A percentile compares a stretch with the other conserved stretches of the same genome.
phyloP scores from a whole-genome alignment of 2,797 vertebrate species.

The Melopsittacus undulatus region DNA sequence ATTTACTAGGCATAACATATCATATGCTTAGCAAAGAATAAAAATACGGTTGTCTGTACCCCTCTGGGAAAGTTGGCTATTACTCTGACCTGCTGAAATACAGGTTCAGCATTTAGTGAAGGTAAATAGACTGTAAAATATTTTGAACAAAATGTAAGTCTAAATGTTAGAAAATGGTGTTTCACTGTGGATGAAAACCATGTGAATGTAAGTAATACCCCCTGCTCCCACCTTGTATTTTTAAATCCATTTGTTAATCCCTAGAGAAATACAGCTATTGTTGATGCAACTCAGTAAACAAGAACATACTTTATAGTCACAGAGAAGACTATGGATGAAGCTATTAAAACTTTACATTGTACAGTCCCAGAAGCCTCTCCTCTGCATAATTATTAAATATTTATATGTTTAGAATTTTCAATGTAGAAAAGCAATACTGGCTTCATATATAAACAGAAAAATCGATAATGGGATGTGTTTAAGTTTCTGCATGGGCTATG shows the following conservation, averaged over 20 bases:
- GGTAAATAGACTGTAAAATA: neutral
- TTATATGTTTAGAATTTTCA: slow-evolving; percentile 19
- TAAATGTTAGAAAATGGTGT: neutral
- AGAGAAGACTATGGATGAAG: slow-evolving; percentile 18
- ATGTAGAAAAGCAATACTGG: slow-evolving; percentile 3
- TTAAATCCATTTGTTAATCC: neutral
- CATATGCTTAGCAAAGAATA: neutral
- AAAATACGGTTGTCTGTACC: neutral
- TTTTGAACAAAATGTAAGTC: slow-evolving; percentile 4
- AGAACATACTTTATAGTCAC: slow-evolving; percentile 6
- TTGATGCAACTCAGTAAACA: slow-evolving; percentile 2
- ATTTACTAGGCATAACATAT: neutral
- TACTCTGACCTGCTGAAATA: neutral
- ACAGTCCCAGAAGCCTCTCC: neutral
- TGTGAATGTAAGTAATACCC: neutral
- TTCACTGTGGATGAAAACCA: neutral
- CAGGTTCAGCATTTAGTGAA: neutral
- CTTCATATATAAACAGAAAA: neutral
- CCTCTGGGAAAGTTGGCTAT: neutral
- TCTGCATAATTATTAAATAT: slow-evolving; percentile 47
- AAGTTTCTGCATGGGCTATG: neutral
- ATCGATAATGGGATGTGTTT: neutral
- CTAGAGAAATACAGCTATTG: neutral
- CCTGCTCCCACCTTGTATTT: neutral
- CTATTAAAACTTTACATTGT: neutral